Conservation (phyloP, 2,113 vertebrate genomes). For the Indicator maculatus region DNA sequence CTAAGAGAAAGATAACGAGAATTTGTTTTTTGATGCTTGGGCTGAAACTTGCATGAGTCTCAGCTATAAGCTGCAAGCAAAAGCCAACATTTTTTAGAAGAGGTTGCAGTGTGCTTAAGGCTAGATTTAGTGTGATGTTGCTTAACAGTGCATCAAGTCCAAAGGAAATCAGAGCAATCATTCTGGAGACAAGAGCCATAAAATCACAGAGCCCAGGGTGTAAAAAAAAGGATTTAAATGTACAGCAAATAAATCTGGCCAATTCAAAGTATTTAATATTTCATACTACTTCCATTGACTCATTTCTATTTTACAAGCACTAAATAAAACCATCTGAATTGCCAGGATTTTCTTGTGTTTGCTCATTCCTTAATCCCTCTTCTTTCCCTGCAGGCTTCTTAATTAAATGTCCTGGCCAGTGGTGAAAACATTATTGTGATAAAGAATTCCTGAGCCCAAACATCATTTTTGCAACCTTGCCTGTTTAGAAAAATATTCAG, state of each 20-base stretch:
- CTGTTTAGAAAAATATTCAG: neutral
- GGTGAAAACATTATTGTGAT: neutral
- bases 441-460: neutral
- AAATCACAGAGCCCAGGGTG: neutral
- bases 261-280: slow-evolving; percentile 5
- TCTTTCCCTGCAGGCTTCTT: neutral
- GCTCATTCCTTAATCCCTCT: neutral
- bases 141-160: neutral
- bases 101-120: neutral
- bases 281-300: slow-evolving; percentile 4
- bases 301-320: neutral
- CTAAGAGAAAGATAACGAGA: neutral
- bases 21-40: neutral
- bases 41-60: neutral
- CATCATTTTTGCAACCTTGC: neutral
- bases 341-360: neutral
- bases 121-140: neutral
- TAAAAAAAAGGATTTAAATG: slow-evolving; percentile 5
- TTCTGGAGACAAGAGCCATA: neutral
- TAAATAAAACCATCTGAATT: slow-evolving; percentile 4
- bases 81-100: neutral
- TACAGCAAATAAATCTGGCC: neutral
- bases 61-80: neutral
- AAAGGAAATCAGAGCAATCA: neutral
- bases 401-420: neutral